A percentile compares a stretch with the other conserved stretches of the same genome.
Conservation (phyloP, 2,888 invertebrate species). For the Erannis defoliaria region DNA sequence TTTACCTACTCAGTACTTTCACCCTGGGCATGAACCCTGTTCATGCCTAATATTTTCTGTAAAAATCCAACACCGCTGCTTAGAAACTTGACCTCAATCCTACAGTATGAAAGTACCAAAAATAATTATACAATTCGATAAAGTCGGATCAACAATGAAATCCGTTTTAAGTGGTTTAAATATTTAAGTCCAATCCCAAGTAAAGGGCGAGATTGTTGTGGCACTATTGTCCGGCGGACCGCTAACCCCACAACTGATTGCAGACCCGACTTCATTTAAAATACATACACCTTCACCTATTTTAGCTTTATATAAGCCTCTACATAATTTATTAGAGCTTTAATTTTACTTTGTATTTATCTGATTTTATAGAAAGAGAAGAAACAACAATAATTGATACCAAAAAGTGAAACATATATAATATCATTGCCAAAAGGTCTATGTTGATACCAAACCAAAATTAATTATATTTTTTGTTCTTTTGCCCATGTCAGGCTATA, state of each 20-base stretch:
- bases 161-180: slow-evolving; percentile 84
- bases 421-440: too few species aligned
- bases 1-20: background rate
- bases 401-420: background rate
- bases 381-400: background rate
- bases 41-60: background rate
- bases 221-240: slow-evolving; percentile 79
- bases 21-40: background rate
- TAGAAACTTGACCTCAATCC: background rate
- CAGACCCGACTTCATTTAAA: slow-evolving; percentile 81
- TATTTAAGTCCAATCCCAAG: slow-evolving; percentile 84
- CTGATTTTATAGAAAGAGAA: slow-evolving; percentile 22
- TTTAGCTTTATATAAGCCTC: slow-evolving; percentile 56
- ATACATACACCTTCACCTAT: slow-evolving; percentile 71
- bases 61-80: background rate
- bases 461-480: too few species aligned
- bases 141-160: slow-evolving; percentile 80
- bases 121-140: slow-evolving; percentile 57
- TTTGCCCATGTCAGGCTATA: too few species aligned
- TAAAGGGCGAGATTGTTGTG: slow-evolving; percentile 85
- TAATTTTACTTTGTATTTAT: slow-evolving; percentile 37
- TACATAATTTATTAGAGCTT: slow-evolving; percentile 43
- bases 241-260: slow-evolving; percentile 80
- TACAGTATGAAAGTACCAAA: slow-evolving; percentile 43
- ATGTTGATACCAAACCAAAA: too few species aligned